Base-by-base conservation (phyloP, 1,140 invertebrate genomes). In the Thalassaphorura encarpata region DNA sequence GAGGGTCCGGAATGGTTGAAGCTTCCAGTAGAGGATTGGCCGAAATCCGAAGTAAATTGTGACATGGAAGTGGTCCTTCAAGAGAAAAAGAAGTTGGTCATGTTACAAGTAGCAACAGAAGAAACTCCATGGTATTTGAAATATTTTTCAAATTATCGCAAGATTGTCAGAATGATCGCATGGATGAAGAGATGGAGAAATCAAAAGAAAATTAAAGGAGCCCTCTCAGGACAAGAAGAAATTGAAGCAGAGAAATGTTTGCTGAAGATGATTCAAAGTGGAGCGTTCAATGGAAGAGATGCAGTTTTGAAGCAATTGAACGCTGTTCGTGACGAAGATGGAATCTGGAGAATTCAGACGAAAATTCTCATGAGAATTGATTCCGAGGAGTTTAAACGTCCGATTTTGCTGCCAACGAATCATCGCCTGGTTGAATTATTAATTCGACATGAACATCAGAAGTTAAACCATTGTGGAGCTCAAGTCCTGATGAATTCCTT, bases 1-100 rank as follows among this genome's bases (percentile, higher is more conserved):
- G 33, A 54, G 18, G 57, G 52, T 29, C 52, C 52, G 1, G 28
- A 29, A 21, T 59, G 57, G 57, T 26, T 59, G 1, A 48, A 19
- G 19, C 15, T 27, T 26, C 2, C 15, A 6, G 27, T 24, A 21
- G 28, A 54, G 1, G 18, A 19, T 1, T 59, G 57, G 57, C 57
- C 57, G n/a, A 6, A 16, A 1, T 43, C 28, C 23, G 11, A 6
- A 0, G n/a, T 16, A 5, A n/a, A 5, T 2, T 19, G 18, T 1
- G 39, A 59, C 36, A 41, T 54, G 40, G 45, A 40, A 6, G 42
- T 26, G 24, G 33, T 59, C 15, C 1, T 18, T 13, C 1, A 11
- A 27, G 57, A 59, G 36, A 48, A 16, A 27, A 59, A 36, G 36
- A 59, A 54, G 31, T 16, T 16, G 23, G 23, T 21, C 0, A 24